phyloP scores from a whole-genome alignment of 2,888 invertebrate genomes.

The Cheilosia pagana region DNA sequence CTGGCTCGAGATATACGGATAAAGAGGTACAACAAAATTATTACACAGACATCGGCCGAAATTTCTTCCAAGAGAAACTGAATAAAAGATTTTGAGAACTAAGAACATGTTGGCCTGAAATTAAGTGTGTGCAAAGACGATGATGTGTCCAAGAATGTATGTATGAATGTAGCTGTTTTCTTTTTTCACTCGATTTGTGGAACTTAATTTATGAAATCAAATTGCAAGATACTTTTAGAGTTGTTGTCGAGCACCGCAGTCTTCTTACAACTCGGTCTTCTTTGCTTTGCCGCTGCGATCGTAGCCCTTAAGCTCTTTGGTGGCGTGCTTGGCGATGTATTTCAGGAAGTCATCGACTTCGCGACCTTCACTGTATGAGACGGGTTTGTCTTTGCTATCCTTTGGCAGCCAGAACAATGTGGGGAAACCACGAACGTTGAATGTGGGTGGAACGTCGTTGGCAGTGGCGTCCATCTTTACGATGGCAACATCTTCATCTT shows the following conservation, averaged over 20 bases:
- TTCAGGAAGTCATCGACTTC: constrained; percentile 96
- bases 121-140: constrained; percentile 2
- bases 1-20: constrained; percentile 48
- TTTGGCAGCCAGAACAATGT: constrained; percentile 98
- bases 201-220: constrained; percentile 64
- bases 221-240: constrained; percentile 41
- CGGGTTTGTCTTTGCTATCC: constrained; percentile 90
- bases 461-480: constrained; percentile 99
- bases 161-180: constrained; percentile 9
- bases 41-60: constrained; percentile 33
- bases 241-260: neutral
- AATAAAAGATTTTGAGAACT: constrained; percentile 20
- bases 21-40: constrained; percentile 30
- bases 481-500: constrained; percentile 93
- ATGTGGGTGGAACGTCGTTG: constrained; percentile 96
- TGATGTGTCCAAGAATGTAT: constrained; percentile 41
- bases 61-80: constrained; percentile 4
- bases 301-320: constrained; percentile 93
- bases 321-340: constrained; percentile 96
- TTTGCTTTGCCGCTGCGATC: constrained; percentile 91
- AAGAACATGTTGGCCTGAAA: constrained; percentile 9
- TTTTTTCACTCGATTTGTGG: constrained; percentile 63
- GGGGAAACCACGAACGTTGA: constrained; percentile 98
- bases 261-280: constrained; percentile 81
- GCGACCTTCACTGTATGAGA: constrained; percentile 96